Base-by-base conservation (phyloP, 2,113 vertebrate genomes). In the Corythoichthys intestinalis region DNA sequence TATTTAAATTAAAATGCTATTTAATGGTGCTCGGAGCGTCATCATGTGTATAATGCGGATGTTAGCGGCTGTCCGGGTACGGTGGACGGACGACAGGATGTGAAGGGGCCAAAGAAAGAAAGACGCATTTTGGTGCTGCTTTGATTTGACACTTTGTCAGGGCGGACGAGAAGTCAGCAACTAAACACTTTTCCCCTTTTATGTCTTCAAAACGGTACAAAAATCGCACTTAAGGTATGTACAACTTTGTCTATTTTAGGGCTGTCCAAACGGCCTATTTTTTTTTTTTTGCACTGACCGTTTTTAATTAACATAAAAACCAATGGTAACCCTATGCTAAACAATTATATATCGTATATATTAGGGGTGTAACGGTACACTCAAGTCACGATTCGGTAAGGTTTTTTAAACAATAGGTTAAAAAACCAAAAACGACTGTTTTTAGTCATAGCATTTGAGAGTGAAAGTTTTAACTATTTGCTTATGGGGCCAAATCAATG, bases 81-180 rank as follows among this genome's bases (percentile, higher is more conserved):
- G 84, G 68, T 84, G 76, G 61, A 79, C 84, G 87, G 82, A 86
- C 83, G 60, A 65, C 56, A 80, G 73, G 76, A 80, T 65, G 4
- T 80, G 73, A 79, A 13, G 49, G 69, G n/a, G 77, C 72, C 75
- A 38, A 37, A 37, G 34, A 35, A 37, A 37, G 54, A 57, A 57
- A 41, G 6, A 10, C 8, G 28, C 53, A 34, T 56, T 28, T 35
- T 56, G 28, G 11, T 12, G 76, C 86, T 88, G 83, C 82, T 84
- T 79, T 86, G 87, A 7, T 28, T 56, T 56, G 53, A 56, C 53
- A 52, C 7, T 53, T 53, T 53, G 52, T 20, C 52, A 53, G 7
- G 13, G 37, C 37, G 58, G 34, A 37, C 38, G 6, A 39, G 59
- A 39, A 39, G 35, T 61, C 13, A 56, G 53, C 20, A 28, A 14